phyloP scores from a whole-genome alignment of 1,140 invertebrate genomes.

The Calephelis virginiensis region DNA sequence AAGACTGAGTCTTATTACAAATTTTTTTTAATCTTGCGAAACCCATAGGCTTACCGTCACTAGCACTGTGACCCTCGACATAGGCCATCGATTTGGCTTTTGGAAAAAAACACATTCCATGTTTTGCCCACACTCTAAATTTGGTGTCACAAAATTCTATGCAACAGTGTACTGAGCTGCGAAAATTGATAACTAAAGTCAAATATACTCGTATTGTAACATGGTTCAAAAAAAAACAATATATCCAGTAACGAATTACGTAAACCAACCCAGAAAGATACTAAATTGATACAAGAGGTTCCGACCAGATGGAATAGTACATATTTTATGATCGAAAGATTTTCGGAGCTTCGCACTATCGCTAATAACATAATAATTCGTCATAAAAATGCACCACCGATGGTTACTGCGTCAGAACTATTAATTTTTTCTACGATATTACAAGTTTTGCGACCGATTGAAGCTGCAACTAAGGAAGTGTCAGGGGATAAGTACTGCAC shows the following conservation, averaged over 20 bases:
- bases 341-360: slow-evolving; percentile 27
- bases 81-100: not conserved
- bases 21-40: too few species aligned
- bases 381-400: slow-evolving; percentile 41
- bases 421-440: slow-evolving; percentile 42
- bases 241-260: not conserved
- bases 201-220: not conserved
- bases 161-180: not conserved
- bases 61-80: too few species aligned
- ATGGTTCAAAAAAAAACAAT: not conserved
- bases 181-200: not conserved
- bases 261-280: not conserved
- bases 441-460: slow-evolving; percentile 49
- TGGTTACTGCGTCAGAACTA: slow-evolving; percentile 51
- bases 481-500: slow-evolving; percentile 65
- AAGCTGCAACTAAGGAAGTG: slow-evolving; percentile 61
- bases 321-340: slow-evolving; percentile 7
- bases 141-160: not conserved
- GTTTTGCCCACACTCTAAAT: not conserved
- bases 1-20: too few species aligned
- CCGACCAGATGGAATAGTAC: not conserved
- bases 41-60: too few species aligned
- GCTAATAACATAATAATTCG: not conserved
- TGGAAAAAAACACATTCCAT: not conserved
- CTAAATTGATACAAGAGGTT: not conserved